phyloP scores from a whole-genome alignment of 2,113 vertebrate species.

The Sander lucioperca region DNA sequence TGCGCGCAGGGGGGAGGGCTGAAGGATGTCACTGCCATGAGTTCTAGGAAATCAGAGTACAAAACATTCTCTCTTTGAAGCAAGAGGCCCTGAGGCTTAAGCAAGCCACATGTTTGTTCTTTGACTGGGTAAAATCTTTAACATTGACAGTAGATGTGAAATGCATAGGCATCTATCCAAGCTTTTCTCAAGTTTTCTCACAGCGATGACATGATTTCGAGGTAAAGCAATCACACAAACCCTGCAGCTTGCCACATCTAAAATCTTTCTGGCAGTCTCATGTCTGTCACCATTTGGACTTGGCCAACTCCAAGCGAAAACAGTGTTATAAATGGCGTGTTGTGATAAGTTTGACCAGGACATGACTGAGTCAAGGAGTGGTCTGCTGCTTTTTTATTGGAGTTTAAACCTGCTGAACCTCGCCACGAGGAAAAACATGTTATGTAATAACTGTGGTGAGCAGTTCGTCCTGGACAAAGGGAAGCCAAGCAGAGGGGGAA shows the following conservation, averaged over 20 bases:
- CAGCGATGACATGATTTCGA: not conserved
- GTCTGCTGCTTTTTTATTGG: slow-evolving; percentile 32
- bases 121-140: not conserved
- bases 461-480: slow-evolving; percentile 68
- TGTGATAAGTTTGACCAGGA: slow-evolving; percentile 28
- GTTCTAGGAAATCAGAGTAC: slow-evolving; percentile 79
- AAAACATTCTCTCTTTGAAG: slow-evolving; percentile 53
- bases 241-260: not conserved
- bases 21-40: slow-evolving; percentile 18
- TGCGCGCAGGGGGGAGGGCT: slow-evolving; percentile 21
- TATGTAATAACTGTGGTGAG: slow-evolving; percentile 72
- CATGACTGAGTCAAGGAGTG: slow-evolving; percentile 30
- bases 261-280: not conserved
- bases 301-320: not conserved
- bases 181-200: not conserved
- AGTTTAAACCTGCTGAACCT: slow-evolving; percentile 66
- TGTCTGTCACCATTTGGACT: not conserved
- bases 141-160: not conserved
- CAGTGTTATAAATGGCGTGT: slow-evolving; percentile 33
- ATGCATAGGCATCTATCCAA: not conserved
- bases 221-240: not conserved
- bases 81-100: slow-evolving; percentile 40
- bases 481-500: slow-evolving; percentile 22
- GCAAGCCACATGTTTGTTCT: slow-evolving; percentile 50
- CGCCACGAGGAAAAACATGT: slow-evolving; percentile 75